Percentiles rank a stretch among this genome's conserved stretches.
Conservation (phyloP, 2,797 vertebrate genomes). For the Pagetopsis macropterus region DNA sequence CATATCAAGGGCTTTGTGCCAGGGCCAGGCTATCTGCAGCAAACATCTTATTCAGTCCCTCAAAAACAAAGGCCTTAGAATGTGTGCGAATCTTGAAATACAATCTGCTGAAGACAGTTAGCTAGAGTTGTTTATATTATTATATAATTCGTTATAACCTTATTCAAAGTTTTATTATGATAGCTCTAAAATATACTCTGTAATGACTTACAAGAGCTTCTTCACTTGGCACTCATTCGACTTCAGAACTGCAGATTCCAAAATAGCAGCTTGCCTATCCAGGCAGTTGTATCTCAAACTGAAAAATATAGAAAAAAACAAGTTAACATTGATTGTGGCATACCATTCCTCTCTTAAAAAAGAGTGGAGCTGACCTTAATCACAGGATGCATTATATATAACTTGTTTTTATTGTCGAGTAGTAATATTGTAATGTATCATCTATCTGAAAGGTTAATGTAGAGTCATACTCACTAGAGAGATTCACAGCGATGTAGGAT, state of each 20-base stretch:
- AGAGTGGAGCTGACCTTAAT: neutral
- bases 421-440: neutral
- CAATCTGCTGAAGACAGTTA: neutral
- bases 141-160: too few species aligned
- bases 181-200: neutral
- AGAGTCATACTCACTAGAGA: conserved; percentile 73
- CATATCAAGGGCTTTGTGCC: neutral
- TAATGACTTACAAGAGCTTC: conserved; percentile 75
- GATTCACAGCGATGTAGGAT: conserved; percentile 79
- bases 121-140: too few species aligned
- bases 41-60: neutral
- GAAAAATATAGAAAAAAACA: conserved; percentile 32
- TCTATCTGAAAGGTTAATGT: neutral
- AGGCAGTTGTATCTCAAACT: conserved; percentile 81
- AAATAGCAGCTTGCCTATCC: conserved; percentile 69
- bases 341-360: neutral
- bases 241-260: conserved; percentile 74
- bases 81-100: neutral
- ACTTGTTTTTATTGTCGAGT: neutral
- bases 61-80: neutral
- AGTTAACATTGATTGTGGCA: neutral
- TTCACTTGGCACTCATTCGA: conserved; percentile 75
- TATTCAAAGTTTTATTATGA: neutral
- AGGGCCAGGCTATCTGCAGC: neutral
- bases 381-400: neutral